A percentile compares a stretch with the other conserved stretches of the same genome.
These are phyloP conservation scores for Scaptomyza caliginosa DNA, from an alignment of 2,888 invertebrate species.

Conservation along the genomic window DNA sequence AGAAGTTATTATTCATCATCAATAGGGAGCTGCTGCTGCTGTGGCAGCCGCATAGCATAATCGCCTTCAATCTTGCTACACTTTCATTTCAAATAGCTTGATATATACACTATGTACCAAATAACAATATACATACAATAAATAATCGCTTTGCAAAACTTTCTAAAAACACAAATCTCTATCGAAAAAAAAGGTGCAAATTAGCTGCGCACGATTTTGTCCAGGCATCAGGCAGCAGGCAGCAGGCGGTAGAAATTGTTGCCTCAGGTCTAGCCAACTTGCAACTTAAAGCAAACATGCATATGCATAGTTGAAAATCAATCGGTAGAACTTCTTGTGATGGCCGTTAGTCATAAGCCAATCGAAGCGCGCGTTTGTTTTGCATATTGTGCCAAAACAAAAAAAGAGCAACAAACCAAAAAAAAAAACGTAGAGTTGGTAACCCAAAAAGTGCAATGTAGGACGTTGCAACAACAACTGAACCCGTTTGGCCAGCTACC, in stretches of 20 bases:
- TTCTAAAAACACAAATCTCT: slow-evolving; percentile 59
- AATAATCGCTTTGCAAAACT: slow-evolving; percentile 51
- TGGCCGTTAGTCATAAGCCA: slow-evolving; percentile 46
- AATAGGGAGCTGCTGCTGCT: not conserved
- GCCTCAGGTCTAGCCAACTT: slow-evolving; percentile 38
- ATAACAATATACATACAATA: slow-evolving; percentile 20
- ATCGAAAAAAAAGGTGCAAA: slow-evolving; percentile 66
- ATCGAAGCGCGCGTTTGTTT: slow-evolving; percentile 34
- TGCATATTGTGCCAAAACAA: slow-evolving; percentile 51
- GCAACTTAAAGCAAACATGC: slow-evolving; percentile 4
- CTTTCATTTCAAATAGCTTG: slow-evolving; percentile 66
- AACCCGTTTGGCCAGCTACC: slow-evolving; percentile 69
- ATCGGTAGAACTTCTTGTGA: slow-evolving; percentile 63
- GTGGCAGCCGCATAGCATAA: slow-evolving; percentile 8
- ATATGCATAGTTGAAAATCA: slow-evolving; percentile 59
- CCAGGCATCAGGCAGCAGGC: slow-evolving; percentile 17
- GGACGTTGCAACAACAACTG: slow-evolving; percentile 62
- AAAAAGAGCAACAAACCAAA: slow-evolving; percentile 1
- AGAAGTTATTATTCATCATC: slow-evolving; percentile 31
- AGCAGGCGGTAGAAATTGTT: slow-evolving; percentile 32
- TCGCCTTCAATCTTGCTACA: slow-evolving; percentile 45
- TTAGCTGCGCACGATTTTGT: slow-evolving; percentile 68
- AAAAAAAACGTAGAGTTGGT: slow-evolving; percentile 26
- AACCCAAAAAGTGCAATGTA: slow-evolving; percentile 78
- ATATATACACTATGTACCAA: slow-evolving; percentile 14